These are phyloP conservation scores for Batillaria attramentaria DNA, from an alignment of 1,140 invertebrate genomes.

Conservation along the genomic window DNA sequence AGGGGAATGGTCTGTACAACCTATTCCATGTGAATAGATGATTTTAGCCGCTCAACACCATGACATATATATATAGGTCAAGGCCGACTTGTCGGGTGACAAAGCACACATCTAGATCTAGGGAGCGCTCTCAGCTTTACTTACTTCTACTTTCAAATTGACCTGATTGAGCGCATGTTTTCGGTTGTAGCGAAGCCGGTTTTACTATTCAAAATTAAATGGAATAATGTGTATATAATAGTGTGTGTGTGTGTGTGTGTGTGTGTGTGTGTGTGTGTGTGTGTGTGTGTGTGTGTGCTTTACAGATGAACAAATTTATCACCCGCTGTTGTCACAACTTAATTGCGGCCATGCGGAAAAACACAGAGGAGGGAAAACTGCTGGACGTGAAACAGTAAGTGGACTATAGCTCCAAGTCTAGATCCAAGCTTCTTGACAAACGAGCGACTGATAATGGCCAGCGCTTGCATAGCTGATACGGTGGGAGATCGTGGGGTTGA, in stretches of 20 bases:
- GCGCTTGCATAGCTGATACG: no score
- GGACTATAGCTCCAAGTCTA: neutral
- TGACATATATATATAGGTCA: no score
- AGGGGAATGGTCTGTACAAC: no score
- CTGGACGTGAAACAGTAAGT: neutral
- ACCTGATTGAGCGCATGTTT: neutral
- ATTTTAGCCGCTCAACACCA: no score
- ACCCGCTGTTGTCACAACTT: neutral
- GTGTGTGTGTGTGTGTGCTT: conserved; percentile 1
- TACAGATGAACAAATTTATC: no score
- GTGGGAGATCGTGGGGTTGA: no score
- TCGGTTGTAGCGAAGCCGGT: neutral
- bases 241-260: neutral
- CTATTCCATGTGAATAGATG: no score
- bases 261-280: neutral
- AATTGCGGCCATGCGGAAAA: neutral
- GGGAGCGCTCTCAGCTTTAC: no score
- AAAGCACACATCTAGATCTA: no score
- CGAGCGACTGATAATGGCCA: no score
- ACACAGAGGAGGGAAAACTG: neutral
- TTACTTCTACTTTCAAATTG: neutral
- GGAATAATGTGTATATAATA: neutral
- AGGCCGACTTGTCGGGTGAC: no score
- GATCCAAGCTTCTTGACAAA: neutral
- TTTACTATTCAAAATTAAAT: neutral